Percentiles rank a stretch among this genome's conserved stretches.
Conservation (phyloP, 2,113 vertebrate genomes). For the Cottus gobio region DNA sequence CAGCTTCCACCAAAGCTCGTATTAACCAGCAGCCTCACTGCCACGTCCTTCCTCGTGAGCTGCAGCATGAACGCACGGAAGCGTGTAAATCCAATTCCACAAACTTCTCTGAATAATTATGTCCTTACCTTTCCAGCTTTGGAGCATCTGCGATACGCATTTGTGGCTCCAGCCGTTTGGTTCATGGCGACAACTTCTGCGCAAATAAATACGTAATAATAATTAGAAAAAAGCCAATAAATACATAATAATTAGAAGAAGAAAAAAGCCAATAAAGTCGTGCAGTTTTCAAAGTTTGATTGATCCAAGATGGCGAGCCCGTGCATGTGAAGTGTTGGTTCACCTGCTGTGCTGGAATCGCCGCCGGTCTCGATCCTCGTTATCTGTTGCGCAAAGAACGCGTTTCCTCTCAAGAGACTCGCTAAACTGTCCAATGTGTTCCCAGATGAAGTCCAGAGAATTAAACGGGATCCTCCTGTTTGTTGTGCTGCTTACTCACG, state of each 20-base stretch:
- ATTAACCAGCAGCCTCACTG: background rate
- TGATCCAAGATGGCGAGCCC: fast-evolving
- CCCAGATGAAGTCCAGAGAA: conserved; percentile 34
- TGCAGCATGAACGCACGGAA: too few species aligned
- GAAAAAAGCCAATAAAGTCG: background rate
- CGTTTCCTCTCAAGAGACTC: background rate
- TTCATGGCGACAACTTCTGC: conserved; percentile 79
- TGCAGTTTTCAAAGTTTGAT: conserved; percentile 6
- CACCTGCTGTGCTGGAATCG: conserved; percentile 41
- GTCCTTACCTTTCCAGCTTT: conserved; percentile 83
- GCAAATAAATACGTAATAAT: background rate
- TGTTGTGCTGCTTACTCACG: conserved; percentile 8
- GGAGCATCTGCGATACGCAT: conserved; percentile 82
- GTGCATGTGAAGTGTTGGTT: background rate
- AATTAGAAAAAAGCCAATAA: background rate
- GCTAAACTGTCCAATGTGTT: background rate
- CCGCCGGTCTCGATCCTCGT: background rate
- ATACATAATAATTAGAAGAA: too few species aligned
- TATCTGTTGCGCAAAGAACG: background rate
- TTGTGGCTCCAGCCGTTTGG: conserved; percentile 83
- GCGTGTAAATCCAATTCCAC: background rate
- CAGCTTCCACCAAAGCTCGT: too few species aligned
- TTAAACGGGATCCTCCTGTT: background rate
- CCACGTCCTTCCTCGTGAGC: background rate
- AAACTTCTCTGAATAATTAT: conserved; percentile 6